Evolutionary conservation across 2,113 vertebrate genomes (phyloP).

Genomic region (Sylvilagus bachmani): DNA sequence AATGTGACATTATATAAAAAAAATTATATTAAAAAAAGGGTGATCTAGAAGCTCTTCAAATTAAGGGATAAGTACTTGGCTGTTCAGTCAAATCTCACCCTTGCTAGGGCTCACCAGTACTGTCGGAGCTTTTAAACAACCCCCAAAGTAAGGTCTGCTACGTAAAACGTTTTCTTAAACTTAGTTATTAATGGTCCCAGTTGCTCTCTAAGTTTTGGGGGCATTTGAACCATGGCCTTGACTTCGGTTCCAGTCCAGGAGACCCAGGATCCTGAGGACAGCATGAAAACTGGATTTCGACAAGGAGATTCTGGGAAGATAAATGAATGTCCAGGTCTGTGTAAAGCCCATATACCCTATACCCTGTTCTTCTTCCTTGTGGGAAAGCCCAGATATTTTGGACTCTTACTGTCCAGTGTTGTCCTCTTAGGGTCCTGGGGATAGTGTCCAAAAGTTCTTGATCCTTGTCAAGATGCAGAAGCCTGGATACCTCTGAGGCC

Average conservation of each 20-base stretch:
- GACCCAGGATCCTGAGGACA: not conserved
- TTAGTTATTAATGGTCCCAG: not conserved
- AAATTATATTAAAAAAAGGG: too few species aligned
- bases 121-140: not conserved
- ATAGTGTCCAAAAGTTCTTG: not conserved
- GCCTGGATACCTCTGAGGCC: not conserved
- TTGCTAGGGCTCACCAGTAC: not conserved
- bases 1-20: too few species aligned
- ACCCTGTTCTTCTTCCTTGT: not conserved
- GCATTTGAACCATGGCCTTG: not conserved
- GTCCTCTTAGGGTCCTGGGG: not conserved
- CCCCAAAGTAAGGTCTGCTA: not conserved
- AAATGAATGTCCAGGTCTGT: not conserved
- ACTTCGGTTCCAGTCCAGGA: not conserved
- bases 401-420: not conserved
- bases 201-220: not conserved
- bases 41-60: not conserved
- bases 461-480: not conserved
- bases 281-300: not conserved
- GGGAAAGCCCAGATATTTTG: not conserved
- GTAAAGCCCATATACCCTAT: not conserved
- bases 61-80: not conserved
- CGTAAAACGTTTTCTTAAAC: not conserved
- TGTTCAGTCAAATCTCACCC: not conserved
- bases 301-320: not conserved